Evolutionary conservation across 2,888 invertebrate species (phyloP).

Genomic region (Invenusta paracnida): DNA sequence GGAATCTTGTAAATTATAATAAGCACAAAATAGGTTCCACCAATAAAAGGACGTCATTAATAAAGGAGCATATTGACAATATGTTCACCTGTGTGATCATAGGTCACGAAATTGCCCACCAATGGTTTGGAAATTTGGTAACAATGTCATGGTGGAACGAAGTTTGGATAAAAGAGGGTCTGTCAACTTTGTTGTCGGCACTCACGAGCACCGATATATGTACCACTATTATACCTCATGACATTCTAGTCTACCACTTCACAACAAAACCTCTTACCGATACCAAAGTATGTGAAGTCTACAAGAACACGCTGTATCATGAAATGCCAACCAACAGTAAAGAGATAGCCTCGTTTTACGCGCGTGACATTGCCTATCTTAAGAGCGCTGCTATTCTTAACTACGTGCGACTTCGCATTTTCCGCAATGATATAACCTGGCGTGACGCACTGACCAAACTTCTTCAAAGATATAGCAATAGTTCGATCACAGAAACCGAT

Average conservation of each 20-base stretch:
- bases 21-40: not conserved
- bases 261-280: not conserved
- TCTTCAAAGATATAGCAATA: not conserved
- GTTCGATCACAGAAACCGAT: not conserved
- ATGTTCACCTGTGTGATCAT: not conserved
- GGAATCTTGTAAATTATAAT: not conserved
- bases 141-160: not conserved
- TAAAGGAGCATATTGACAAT: not conserved
- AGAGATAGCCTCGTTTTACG: not conserved
- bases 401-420: not conserved
- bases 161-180: not conserved
- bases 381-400: not conserved
- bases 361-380: not conserved
- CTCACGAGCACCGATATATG: not conserved
- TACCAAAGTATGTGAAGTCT: not conserved
- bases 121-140: not conserved
- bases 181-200: not conserved
- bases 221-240: not conserved
- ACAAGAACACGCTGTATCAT: not conserved
- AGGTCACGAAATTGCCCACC: not conserved
- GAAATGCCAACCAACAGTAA: not conserved
- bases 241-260: not conserved
- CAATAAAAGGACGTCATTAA: not conserved
- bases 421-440: not conserved
- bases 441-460: not conserved